Evolutionary conservation across 2,797 vertebrate species (phyloP).

Genomic region (Fratercula arctica): DNA sequence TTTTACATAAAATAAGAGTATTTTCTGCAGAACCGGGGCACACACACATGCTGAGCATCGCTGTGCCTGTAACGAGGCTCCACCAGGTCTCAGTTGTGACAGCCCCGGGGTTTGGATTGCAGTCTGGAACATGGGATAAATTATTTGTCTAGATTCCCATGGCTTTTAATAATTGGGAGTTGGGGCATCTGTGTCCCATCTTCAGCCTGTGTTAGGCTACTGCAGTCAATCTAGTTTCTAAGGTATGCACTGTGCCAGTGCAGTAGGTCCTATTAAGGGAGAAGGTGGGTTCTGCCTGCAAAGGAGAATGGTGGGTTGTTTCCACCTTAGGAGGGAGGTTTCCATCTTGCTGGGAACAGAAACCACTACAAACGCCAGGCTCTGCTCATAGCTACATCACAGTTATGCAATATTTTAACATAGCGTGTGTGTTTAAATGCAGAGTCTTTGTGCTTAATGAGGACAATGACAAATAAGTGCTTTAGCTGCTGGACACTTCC

Average conservation of each 20-base stretch:
- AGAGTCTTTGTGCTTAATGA: background rate
- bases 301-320: background rate
- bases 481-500: background rate
- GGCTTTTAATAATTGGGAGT: background rate
- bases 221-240: background rate
- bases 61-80: background rate
- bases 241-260: background rate
- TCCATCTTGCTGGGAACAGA: background rate
- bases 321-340: background rate
- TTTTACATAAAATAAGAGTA: background rate
- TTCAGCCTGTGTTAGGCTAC: background rate
- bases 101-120: background rate
- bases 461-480: background rate
- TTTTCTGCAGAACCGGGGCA: background rate
- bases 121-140: background rate
- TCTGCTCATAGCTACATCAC: background rate
- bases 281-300: background rate
- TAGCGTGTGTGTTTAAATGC: background rate
- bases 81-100: background rate
- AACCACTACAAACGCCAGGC: background rate
- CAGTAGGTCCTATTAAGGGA: background rate
- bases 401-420: background rate
- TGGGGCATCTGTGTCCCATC: background rate
- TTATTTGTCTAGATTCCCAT: background rate
- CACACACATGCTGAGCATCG: accelerated